These are phyloP conservation scores for Idaea biselata DNA, from an alignment of 2,888 invertebrate species.

Conservation along the genomic window DNA sequence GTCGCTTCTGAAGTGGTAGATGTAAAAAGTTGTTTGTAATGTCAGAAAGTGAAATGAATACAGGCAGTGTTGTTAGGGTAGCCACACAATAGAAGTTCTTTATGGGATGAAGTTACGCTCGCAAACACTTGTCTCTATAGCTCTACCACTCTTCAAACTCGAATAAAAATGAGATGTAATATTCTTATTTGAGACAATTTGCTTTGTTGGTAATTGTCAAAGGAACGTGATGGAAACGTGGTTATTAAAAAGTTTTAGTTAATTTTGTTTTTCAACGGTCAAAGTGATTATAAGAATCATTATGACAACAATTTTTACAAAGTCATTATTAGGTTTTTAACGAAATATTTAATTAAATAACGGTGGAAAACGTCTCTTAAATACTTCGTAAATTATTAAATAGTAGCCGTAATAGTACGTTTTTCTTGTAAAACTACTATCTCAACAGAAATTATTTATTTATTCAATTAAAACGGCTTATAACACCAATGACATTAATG, in stretches of 20 bases:
- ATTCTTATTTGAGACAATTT: background rate
- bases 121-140: background rate
- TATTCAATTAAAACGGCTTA: too few species aligned
- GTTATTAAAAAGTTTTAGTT: background rate
- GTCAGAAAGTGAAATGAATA: conserved; percentile 26
- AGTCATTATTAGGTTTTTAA: background rate
- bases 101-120: conserved; percentile 11
- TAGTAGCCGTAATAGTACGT: too few species aligned
- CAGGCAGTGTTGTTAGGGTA: conserved; percentile 9
- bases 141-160: conserved; percentile 2
- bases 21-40: conserved; percentile 29
- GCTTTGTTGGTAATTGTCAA: background rate
- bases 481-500: too few species aligned
- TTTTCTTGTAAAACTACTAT: too few species aligned
- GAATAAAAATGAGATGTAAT: conserved; percentile 2
- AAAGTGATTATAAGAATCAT: background rate
- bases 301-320: background rate
- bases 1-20: conserved; percentile 31
- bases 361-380: too few species aligned
- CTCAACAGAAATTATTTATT: too few species aligned
- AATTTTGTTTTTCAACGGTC: background rate
- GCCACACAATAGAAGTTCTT: conserved; percentile 11
- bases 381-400: too few species aligned
- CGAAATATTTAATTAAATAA: too few species aligned
- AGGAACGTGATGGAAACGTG: background rate